phyloP scores from a whole-genome alignment of 2,888 invertebrate genomes.

The Acanthosepion lycidas region DNA sequence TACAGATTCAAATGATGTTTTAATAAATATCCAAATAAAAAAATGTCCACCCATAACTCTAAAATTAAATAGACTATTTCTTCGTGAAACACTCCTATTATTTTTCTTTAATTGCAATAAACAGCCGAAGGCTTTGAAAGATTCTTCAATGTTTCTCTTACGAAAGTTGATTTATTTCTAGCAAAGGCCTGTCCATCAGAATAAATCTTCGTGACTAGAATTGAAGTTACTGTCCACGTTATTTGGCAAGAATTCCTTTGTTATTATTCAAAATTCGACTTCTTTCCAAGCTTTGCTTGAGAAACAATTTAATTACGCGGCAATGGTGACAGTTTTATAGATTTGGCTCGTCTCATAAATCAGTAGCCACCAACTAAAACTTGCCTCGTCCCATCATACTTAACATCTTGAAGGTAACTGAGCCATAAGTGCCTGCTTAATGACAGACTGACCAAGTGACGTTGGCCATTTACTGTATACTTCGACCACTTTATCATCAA shows the following conservation, averaged over 20 bases:
- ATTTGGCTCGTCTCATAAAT: neutral
- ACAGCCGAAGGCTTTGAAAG: neutral
- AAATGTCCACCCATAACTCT: no score
- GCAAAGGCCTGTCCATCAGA: neutral
- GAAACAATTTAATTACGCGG: neutral
- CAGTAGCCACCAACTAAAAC: neutral
- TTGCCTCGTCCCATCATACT: neutral
- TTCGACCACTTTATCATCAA: neutral
- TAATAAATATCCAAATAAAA: no score
- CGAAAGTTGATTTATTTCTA: neutral
- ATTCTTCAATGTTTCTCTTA: neutral
- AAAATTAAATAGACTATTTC: no score
- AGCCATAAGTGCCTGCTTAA: neutral
- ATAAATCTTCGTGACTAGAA: neutral
- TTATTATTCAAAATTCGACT: neutral
- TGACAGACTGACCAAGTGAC: neutral
- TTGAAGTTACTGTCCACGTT: neutral
- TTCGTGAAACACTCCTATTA: no score
- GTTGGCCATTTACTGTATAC: neutral
- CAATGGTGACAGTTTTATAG: slow-evolving; percentile 20
- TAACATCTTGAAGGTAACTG: neutral
- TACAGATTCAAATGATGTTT: no score
- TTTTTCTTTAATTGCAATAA: neutral
- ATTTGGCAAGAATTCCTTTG: neutral
- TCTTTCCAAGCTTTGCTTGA: slow-evolving; percentile 16